phyloP scores from a whole-genome alignment of 2,113 vertebrate genomes.

The Dascyllus trimaculatus region DNA sequence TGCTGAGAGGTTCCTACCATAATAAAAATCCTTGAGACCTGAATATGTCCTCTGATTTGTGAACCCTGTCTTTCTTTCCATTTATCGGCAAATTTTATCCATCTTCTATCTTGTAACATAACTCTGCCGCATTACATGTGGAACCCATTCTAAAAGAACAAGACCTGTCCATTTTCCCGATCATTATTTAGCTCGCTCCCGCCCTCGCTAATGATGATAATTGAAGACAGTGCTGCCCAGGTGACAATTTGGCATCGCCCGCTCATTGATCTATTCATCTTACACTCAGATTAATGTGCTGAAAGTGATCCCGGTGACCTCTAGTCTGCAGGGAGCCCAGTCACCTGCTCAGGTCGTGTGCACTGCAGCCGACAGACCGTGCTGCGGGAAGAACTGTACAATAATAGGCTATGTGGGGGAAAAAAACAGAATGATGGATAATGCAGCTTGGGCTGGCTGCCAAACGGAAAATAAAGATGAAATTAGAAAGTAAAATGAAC shows the following conservation, averaged over 20 bases:
- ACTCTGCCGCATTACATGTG: constrained; percentile 2
- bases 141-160: constrained; percentile 17
- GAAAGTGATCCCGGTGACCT: constrained; percentile 47
- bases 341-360: constrained; percentile 26
- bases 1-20: constrained; percentile 10
- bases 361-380: not conserved
- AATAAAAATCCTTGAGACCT: constrained; percentile 3
- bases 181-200: constrained; percentile 29
- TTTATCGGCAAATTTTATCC: constrained; percentile 23
- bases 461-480: constrained; percentile 63
- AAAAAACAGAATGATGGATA: constrained; percentile 19
- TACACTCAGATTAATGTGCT: constrained; percentile 58
- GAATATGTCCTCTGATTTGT: constrained; percentile 13
- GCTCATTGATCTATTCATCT: constrained; percentile 55
- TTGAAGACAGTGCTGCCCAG: constrained; percentile 16
- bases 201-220: constrained; percentile 40
- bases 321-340: constrained; percentile 34
- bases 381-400: not conserved
- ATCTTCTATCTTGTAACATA: not conserved
- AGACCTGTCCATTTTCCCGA: constrained; percentile 31
- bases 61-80: not conserved
- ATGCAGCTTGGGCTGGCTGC: constrained; percentile 28
- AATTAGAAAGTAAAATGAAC: constrained; percentile 64
- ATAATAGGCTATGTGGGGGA: not conserved
- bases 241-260: constrained; percentile 39